These are phyloP conservation scores for Sminthurinus aureus DNA, from an alignment of 2,888 invertebrate genomes.

Conservation along the genomic window DNA sequence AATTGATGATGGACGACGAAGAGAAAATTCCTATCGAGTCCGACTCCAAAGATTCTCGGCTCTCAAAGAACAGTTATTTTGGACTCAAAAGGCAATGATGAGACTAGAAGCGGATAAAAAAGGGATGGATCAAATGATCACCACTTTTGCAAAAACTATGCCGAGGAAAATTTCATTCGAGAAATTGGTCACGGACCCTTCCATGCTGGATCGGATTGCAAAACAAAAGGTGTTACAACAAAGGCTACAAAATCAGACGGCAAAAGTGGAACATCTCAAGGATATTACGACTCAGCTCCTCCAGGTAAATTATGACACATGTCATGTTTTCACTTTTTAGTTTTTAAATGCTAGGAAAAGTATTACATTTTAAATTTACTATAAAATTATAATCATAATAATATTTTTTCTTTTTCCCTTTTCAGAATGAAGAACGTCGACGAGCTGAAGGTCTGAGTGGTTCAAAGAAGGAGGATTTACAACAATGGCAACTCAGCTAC, in stretches of 20 bases:
- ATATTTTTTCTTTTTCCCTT: background rate
- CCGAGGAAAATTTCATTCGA: conserved; percentile 54
- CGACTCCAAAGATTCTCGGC: conserved; percentile 50
- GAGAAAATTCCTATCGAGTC: conserved; percentile 48
- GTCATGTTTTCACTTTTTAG: background rate
- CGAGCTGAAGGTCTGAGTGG: conserved; percentile 29
- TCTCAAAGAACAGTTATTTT: conserved; percentile 54
- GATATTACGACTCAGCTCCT: conserved; percentile 46
- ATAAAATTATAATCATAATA: too few species aligned
- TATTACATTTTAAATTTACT: too few species aligned
- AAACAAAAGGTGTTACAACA: conserved; percentile 55
- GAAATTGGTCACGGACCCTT: conserved; percentile 56
- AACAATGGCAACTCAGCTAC: conserved; percentile 46
- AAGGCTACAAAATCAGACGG: conserved; percentile 48
- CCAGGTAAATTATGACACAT: conserved; percentile 39
- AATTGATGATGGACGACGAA: conserved; percentile 47
- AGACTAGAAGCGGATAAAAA: conserved; percentile 54
- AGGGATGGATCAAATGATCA: conserved; percentile 47
- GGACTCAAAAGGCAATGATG: conserved; percentile 57
- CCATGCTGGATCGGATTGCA: conserved; percentile 54
- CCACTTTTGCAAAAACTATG: conserved; percentile 49
- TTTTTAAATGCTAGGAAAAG: background rate
- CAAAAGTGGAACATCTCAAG: conserved; percentile 53
- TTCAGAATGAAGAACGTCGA: conserved; percentile 36
- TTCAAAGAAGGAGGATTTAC: background rate